Evolutionary conservation across 2,113 vertebrate species (phyloP), one percentile per base, ranked within the genome.

Genomic region (Pogona vitticeps): DNA sequence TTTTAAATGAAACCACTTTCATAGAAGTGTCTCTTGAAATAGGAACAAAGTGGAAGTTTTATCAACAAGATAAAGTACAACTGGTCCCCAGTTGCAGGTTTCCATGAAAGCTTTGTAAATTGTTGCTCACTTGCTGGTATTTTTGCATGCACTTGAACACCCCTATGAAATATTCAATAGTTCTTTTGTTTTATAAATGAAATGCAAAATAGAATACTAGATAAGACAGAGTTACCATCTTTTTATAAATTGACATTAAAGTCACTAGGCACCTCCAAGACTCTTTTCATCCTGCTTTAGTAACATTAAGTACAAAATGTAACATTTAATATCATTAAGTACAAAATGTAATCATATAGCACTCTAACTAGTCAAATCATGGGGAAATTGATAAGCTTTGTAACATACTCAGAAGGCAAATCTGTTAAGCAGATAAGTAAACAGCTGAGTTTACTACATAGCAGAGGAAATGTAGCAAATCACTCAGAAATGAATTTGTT

Each of bases 181-280:
- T 42, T 63, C 5, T 15, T 76, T 23, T 72, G 46, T 63, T 12
- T 76, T 40, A 40, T 23, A 73, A 58, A 73, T 83, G 36, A 83
- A 38, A 20, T 76, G 33, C 40, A 76, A 89, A 88, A 85, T 73
- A 90, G 65, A 65, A 38, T 52, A 0, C 12, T 86, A 88, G 80
- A 52, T 58, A 56, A 58, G 13, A 8, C 3, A 40, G 42, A 81
- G 3, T n/a, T 84, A 2, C 6, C 23, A 86, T 67, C 36, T 6
- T 31, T 90, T 1, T 42, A 79, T 79, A 1, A 86, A 88, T 67
- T 67, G 38, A 42, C 26, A 42, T 46, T 89, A 81, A 88, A 20
- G 18, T 65, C 26, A 13, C 59, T 63, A 80, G 3, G n/a, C 20
- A 33, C 61, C 20, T 86, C 31, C 31, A 56, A 81, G 28, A 88